Evolutionary conservation across 2,888 invertebrate species (phyloP), one percentile per base, ranked within the genome.

Genomic region (Ceratothoa steindachneri): DNA sequence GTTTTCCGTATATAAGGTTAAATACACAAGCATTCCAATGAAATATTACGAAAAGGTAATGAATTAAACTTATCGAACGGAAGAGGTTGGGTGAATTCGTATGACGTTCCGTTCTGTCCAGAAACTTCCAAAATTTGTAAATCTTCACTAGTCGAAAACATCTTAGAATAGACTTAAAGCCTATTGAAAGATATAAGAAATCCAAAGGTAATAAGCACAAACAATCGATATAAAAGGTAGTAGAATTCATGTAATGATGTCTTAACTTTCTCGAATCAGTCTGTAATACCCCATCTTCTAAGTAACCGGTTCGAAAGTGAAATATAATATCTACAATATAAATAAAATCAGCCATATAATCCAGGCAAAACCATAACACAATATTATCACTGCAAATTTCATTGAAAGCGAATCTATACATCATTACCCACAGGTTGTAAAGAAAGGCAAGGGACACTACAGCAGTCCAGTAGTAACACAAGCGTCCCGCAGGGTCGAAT

Each of bases 1-100:
- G 92, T 88, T 94, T 94, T 88, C 94, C 93, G 88, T 93, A 91
- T 85, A 96, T 93, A 85, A 97, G 92, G 88, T 96, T 94, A 88
- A 95, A 97, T 86, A 98, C 89, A 88, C 97, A 98, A 84, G 97
- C 97, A 87, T 98, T 98, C 97, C 97, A 98, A 89, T 98, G 98
- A 88, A 97, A 97, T 86, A 97, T 94, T 87, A 96, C 96, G 87
- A 86, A 82, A 9, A 87, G 83, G 81, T 86, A 86, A 74, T 83
- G 82, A 5, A 82, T 81, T 29, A 83, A 81, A n/a, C 81, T 81
- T 12, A 82, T 69, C 29, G 82, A 82, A n/a, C 83, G 90, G 88
- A 95, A 95, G 83, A 97, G 89, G 87, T 98, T 98, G 81, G 97
- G 97, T 88, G 97, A 98, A 88, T 97, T 98, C 82, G 97, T 97